Percentiles rank a stretch among this genome's conserved stretches.
phyloP scores from a whole-genome alignment of 2,888 invertebrate genomes.

The Clostera curtula region DNA sequence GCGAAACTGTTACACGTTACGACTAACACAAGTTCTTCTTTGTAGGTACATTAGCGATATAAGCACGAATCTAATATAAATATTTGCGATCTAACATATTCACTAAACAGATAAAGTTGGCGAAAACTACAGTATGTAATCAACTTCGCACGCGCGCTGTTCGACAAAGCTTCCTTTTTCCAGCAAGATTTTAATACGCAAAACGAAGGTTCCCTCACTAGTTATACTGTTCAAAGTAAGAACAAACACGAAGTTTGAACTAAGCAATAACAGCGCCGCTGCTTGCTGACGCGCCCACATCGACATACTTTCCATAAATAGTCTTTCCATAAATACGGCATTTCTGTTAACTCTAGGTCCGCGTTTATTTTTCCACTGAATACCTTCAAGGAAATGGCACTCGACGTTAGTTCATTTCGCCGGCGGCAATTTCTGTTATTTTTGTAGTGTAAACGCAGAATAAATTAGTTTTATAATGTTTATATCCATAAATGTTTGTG shows the following conservation, averaged over 20 bases:
- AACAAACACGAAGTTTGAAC: conserved; percentile 16
- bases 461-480: not conserved
- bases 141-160: too few relatives aligned
- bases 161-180: not conserved
- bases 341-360: conserved; percentile 16
- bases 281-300: conserved; percentile 9
- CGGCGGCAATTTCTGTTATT: conserved; percentile 10
- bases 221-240: conserved; percentile 5
- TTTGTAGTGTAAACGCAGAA: conserved; percentile 5
- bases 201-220: conserved; percentile 4
- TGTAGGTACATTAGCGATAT: too few relatives aligned
- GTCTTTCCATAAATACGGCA: conserved; percentile 26
- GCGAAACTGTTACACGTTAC: too few relatives aligned
- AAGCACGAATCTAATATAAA: too few relatives aligned
- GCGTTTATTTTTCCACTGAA: conserved; percentile 16
- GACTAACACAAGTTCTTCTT: too few relatives aligned
- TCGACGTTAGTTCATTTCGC: conserved; percentile 8
- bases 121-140: too few relatives aligned
- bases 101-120: too few relatives aligned
- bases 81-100: too few relatives aligned
- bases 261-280: conserved; percentile 15
- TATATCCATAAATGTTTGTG: too few relatives aligned
- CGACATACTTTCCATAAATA: conserved; percentile 16
- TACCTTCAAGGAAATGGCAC: conserved; percentile 11
- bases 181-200: conserved; percentile 1